These are phyloP conservation scores for Synanceia verrucosa DNA, from an alignment of 2,797 vertebrate genomes.

Conservation along the genomic window DNA sequence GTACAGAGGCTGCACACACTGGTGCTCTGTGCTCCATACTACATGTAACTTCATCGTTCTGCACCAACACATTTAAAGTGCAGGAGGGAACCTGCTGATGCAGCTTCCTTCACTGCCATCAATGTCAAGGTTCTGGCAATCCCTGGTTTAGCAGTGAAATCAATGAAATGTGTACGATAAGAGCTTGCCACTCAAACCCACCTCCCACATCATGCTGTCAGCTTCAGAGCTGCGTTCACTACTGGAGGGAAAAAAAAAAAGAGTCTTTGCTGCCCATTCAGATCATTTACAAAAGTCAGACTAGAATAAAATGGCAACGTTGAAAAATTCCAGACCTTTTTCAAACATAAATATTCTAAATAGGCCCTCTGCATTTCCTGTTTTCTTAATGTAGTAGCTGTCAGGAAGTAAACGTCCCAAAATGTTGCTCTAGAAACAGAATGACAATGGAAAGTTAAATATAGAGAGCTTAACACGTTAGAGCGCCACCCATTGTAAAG, in stretches of 20 bases:
- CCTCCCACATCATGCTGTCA: neutral
- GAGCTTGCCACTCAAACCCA: neutral
- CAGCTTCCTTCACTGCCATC: neutral
- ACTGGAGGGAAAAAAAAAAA: neutral
- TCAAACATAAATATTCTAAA: neutral
- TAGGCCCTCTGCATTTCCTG: neutral
- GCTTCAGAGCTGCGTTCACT: neutral
- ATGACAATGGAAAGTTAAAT: no score
- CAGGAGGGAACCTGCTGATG: neutral
- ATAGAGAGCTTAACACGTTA: no score
- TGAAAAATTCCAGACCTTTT: neutral
- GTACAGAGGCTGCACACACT: constrained; percentile 14
- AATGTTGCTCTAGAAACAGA: no score
- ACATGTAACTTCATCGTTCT: no score
- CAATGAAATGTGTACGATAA: neutral
- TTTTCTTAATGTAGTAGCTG: neutral
- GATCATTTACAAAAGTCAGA: neutral
- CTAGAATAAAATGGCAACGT: neutral
- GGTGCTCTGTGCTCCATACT: constrained; percentile 2
- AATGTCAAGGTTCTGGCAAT: neutral
- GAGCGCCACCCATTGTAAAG: no score
- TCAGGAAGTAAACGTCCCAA: no score
- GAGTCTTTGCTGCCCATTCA: neutral
- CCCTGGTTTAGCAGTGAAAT: neutral
- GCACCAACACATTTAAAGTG: neutral